A percentile compares a stretch with the other conserved stretches of the same genome.
phyloP scores from a whole-genome alignment of 2,888 invertebrate species.

The Parnassius orleans region DNA sequence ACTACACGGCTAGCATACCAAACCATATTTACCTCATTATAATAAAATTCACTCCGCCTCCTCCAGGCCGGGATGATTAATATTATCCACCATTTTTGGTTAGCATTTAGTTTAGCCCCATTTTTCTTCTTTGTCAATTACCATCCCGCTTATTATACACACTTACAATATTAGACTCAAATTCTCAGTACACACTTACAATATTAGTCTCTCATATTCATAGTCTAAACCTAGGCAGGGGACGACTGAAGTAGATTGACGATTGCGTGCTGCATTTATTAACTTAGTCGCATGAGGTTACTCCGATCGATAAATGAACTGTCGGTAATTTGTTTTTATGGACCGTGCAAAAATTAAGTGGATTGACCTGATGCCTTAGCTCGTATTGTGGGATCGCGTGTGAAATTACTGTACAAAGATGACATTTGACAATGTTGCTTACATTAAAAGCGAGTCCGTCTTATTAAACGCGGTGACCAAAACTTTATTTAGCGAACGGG shows the following conservation, averaged over 20 bases:
- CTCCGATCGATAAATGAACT: slow-evolving; percentile 71
- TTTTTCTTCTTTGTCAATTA: too few species aligned
- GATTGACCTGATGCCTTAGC: slow-evolving; percentile 66
- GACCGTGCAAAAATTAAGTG: slow-evolving; percentile 76
- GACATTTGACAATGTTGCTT: slow-evolving; percentile 14
- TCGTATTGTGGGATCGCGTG: slow-evolving; percentile 65
- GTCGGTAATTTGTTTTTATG: slow-evolving; percentile 73
- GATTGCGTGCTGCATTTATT: slow-evolving; percentile 57
- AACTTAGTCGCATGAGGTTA: slow-evolving; percentile 67
- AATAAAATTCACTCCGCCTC: too few species aligned
- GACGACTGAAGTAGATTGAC: slow-evolving; percentile 38
- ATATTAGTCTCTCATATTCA: not conserved
- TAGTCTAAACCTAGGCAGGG: not conserved
- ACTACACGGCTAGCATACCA: too few species aligned
- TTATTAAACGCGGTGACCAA: not conserved
- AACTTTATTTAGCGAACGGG: not conserved
- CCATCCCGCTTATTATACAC: too few species aligned
- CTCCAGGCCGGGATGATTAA: too few species aligned
- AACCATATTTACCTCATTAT: too few species aligned
- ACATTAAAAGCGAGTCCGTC: slow-evolving; percentile 8
- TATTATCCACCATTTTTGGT: too few species aligned
- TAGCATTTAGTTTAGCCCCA: too few species aligned
- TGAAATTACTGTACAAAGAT: slow-evolving; percentile 41
- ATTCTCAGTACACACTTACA: too few species aligned
- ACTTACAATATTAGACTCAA: too few species aligned